phyloP scores from a whole-genome alignment of 2,888 invertebrate genomes.

The Cephus pulcher region DNA sequence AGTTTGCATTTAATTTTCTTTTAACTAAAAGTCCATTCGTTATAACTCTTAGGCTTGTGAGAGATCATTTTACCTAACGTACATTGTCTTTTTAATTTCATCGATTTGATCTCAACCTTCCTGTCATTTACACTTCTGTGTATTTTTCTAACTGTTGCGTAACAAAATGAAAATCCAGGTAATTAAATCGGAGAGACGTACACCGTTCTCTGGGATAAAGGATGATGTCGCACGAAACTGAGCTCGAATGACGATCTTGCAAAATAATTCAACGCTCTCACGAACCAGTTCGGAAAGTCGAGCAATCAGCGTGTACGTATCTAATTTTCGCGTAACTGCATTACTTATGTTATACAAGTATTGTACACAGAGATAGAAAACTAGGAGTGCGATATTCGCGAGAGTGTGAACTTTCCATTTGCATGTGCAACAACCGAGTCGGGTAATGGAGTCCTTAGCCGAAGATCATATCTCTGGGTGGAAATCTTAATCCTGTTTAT shows the following conservation, averaged over 20 bases:
- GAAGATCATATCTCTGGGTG: constrained; percentile 43
- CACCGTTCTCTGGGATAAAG: neutral
- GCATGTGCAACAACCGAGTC: neutral
- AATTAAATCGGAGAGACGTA: neutral
- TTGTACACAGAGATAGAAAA: neutral
- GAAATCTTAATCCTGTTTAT: constrained; percentile 49
- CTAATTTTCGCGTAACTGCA: neutral
- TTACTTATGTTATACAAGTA: neutral
- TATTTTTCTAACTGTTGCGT: neutral
- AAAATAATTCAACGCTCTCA: neutral
- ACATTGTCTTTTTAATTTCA: neutral
- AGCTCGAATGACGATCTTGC: neutral
- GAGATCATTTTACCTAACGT: neutral
- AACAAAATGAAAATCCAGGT: neutral
- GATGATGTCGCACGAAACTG: neutral
- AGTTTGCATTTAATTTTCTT: neutral
- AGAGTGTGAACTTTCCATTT: neutral
- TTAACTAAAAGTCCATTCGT: neutral
- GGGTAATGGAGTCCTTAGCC: constrained; percentile 45
- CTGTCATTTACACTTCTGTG: neutral
- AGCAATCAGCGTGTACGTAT: neutral
- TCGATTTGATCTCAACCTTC: neutral
- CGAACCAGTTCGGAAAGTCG: neutral
- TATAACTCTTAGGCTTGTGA: neutral
- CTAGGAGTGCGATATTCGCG: neutral